Conservation (phyloP, 1,140 invertebrate species). For the Cylas formicarius region DNA sequence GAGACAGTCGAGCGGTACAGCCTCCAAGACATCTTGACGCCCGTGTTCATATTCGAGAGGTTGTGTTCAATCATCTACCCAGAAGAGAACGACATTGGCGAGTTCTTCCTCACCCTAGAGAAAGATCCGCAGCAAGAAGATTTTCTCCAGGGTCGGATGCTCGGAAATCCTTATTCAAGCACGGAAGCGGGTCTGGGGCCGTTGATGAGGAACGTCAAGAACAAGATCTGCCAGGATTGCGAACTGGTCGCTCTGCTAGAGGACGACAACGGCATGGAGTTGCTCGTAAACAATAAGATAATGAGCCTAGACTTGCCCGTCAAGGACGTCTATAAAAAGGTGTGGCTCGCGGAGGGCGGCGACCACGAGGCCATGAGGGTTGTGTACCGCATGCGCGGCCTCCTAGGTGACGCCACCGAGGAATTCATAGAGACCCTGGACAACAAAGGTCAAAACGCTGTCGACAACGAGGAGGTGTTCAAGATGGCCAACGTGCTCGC, state of each 20-base stretch:
- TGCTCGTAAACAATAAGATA: slow-evolving; percentile 98
- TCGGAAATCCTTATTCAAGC: slow-evolving; percentile 95
- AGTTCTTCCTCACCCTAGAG: slow-evolving; percentile 93
- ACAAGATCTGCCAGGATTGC: slow-evolving; percentile 96
- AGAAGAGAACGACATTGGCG: slow-evolving; percentile 92
- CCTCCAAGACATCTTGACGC: slow-evolving; percentile 86
- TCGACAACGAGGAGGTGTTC: slow-evolving; percentile 93
- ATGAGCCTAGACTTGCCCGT: slow-evolving; percentile 94
- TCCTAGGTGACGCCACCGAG: slow-evolving; percentile 95
- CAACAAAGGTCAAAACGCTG: slow-evolving; percentile 78
- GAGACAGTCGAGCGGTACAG: slow-evolving; percentile 93
- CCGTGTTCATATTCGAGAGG: slow-evolving; percentile 95
- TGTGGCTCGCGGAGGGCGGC: slow-evolving; percentile 78
- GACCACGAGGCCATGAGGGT: slow-evolving; percentile 94
- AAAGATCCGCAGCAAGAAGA: slow-evolving; percentile 99
- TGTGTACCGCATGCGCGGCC: slow-evolving; percentile 93
- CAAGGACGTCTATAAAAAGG: slow-evolving; percentile 84
- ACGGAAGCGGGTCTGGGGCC: slow-evolving; percentile 89
- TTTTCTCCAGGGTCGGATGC: slow-evolving; percentile 91
- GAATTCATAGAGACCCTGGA: slow-evolving; percentile 95
- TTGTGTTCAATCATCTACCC: slow-evolving; percentile 96
- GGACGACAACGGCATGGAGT: slow-evolving; percentile 98
- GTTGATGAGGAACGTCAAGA: slow-evolving; percentile 96
- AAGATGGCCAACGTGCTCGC: slow-evolving; percentile 65
- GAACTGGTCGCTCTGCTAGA: slow-evolving; percentile 92